Percentiles rank a stretch among this genome's conserved stretches.
These are phyloP conservation scores for Diabrotica virgifera DNA, from an alignment of 1,140 invertebrate genomes.

Conservation along the genomic window DNA sequence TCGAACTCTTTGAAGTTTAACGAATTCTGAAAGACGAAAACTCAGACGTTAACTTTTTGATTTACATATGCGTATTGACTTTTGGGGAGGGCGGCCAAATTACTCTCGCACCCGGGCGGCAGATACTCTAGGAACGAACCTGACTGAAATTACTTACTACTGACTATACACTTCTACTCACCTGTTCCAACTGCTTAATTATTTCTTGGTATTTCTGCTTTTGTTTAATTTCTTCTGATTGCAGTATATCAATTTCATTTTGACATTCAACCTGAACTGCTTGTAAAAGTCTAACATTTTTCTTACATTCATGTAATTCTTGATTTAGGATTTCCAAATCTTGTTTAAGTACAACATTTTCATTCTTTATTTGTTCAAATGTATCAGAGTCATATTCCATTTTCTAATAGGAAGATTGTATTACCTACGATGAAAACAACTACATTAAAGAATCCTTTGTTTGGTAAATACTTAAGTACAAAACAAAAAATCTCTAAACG, in stretches of 20 bases:
- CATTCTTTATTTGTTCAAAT: background rate
- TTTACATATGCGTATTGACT: too few relatives aligned
- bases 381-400: background rate
- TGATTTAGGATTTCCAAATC: constrained; percentile 23
- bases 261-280: constrained; percentile 21
- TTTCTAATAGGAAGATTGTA: background rate
- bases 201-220: constrained; percentile 16
- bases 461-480: background rate
- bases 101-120: too few relatives aligned
- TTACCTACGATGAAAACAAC: too few relatives aligned
- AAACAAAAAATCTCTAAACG: too few relatives aligned
- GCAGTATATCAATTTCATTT: constrained; percentile 26
- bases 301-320: constrained; percentile 25
- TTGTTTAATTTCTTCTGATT: constrained; percentile 14
- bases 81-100: too few relatives aligned
- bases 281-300: constrained; percentile 15
- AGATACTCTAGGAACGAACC: too few relatives aligned
- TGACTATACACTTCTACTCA: background rate
- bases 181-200: constrained; percentile 19
- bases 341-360: constrained; percentile 7
- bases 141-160: too few relatives aligned
- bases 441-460: background rate
- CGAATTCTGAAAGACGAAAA: too few relatives aligned
- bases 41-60: too few relatives aligned
- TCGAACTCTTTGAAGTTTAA: too few relatives aligned